Evolutionary conservation across 1,140 invertebrate species (phyloP), one percentile per base, ranked within the genome.

Genomic region (Meloidogyne floridensis): DNA sequence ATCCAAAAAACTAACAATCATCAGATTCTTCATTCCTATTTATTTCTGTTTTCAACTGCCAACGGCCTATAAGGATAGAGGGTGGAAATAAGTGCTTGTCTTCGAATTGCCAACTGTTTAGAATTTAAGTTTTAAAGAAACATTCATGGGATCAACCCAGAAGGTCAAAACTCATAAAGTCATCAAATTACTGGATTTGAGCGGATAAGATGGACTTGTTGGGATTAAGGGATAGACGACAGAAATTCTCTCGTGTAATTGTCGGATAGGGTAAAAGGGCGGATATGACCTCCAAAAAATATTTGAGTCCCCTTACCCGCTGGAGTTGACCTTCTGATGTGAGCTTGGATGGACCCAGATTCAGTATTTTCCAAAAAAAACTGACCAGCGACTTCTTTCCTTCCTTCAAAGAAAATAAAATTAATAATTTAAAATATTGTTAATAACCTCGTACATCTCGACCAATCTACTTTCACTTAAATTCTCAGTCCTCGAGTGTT

Each of bases 31-130:
- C 7, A 3, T 13, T 53, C 5, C 10, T 73, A 47, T 11, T 73
- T 73, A 15, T n/a, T n/a, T 53, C 15, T 73, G n/a, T 3, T 15
- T 71, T 79, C 77, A 47, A 79, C 53, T 3, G 18, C 77, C 51
- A 72, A 71, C 18, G 59, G 59, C 69, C 77, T 65, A 18, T n/a
- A 13, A 18, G 77, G 77, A 51, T 79, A 79, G 8, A 79, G 59
- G 10, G 77, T 20, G 5, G 77, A 79, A 7, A 79, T 79, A 71
- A n/a, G 20, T 15, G 42, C 18, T n/a, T 79, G 77, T 5, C 77
- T 20, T 2, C 13, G 77, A 51, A 79, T 79, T 70, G 59, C 11
- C 6, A 42, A 7, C 11, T n/a, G n/a, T n/a, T 43, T 71, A 18
- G n/a, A 65, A 4, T n/a, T n/a, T 5, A 5, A n/a, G 15, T 65